Evolutionary conservation across 2,888 invertebrate genomes (phyloP), one percentile per base, ranked within the genome.

Genomic region (Caenorhabditis wallacei): DNA sequence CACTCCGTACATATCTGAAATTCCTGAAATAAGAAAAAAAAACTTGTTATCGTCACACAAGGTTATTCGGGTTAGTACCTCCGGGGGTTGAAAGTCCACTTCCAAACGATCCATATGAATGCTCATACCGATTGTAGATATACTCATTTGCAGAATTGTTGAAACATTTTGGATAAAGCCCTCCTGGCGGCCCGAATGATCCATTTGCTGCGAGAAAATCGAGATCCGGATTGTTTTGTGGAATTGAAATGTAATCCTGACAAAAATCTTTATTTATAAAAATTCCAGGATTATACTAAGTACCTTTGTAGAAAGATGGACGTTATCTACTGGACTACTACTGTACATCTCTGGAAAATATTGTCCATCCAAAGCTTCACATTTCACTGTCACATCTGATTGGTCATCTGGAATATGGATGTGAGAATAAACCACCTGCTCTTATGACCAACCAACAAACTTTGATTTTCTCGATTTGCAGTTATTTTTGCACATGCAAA

Each of bases 171-270:
- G 87, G 87, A 64, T 87, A 88, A 0, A 88, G 63, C 7, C 84
- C 80, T 66, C 82, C 83, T 10, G 79, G 82, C 1, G 75, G 82
- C 4, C 81, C 80, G 35, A 79, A 83, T 16, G 84, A 84, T 43
- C 82, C 76, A 16, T 81, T 89, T 59, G 78, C 87, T 69, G 53
- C 89, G 2, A 91, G 78, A 61, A 84, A 88, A 71, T 91, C 91
- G n/a, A 91, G 72, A 82, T 91, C 91, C n/a, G 91, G 91, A 66
- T 92, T 91, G 80, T 90, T 91, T 68, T 90, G 90, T 11, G 91
- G 90, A 16, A 91, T 85, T 2, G 91, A 88, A 46, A 91, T 90
- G 87, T 91, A 91, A 64, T 91, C 91, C 89, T 91, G 63, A 66
- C 85, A 71, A 43, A 54, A 30, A 5, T 30, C 11, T 63, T 11